A percentile compares a stretch with the other conserved stretches of the same genome.
Evolutionary conservation across 2,797 vertebrate genomes (phyloP).

Genomic region (Halcyon badia): DNA sequence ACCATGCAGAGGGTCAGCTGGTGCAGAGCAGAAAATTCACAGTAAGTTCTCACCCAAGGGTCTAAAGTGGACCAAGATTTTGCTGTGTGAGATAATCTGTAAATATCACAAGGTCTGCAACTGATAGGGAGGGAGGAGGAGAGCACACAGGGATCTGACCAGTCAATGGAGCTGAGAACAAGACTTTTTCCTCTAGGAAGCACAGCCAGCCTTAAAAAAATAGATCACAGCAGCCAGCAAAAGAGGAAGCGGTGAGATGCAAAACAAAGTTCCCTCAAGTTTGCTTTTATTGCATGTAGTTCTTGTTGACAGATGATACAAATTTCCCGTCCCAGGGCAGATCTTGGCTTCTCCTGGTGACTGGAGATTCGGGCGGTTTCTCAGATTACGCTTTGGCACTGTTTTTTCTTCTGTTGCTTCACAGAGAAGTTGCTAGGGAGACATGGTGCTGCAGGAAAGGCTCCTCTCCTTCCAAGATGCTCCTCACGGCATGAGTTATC

Average conservation of each 20-base stretch:
- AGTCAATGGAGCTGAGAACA: background rate
- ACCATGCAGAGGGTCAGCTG: accelerated
- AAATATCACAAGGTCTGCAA: background rate
- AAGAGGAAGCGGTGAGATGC: background rate
- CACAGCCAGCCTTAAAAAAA: background rate
- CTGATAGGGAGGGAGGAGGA: background rate
- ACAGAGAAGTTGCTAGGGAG: background rate
- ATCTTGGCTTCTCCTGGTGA: background rate
- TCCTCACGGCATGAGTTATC: background rate
- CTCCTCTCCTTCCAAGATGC: background rate
- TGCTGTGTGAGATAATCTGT: background rate
- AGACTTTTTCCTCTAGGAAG: background rate
- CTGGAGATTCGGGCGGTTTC: background rate
- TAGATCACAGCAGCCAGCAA: accelerated
- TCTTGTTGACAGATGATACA: background rate
- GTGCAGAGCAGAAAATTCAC: background rate
- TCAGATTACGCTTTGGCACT: background rate
- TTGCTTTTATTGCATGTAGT: background rate
- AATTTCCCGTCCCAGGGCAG: background rate
- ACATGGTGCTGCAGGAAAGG: background rate
- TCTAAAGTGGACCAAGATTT: background rate
- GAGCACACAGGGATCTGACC: background rate
- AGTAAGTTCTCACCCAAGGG: background rate
- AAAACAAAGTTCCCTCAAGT: background rate
- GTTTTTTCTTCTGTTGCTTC: background rate